These are phyloP conservation scores for Conopomorpha cramerella DNA, from an alignment of 1,140 invertebrate species.

Conservation along the genomic window DNA sequence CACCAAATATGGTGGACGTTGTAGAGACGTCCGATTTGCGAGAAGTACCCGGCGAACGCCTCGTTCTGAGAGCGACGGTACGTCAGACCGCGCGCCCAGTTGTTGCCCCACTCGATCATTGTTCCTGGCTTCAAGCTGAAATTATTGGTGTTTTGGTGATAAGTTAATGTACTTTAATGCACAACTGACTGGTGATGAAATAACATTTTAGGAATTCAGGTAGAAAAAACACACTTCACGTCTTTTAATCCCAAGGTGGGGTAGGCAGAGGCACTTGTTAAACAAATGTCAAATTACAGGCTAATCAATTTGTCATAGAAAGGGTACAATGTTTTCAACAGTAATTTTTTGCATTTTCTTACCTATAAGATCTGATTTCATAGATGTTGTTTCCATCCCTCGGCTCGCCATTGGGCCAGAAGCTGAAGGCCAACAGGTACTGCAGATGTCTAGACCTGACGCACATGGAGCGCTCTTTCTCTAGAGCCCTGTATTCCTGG, in stretches of 20 bases:
- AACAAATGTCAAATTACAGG: too few relatives aligned
- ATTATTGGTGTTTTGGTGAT: too few relatives aligned
- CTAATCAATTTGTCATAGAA: neutral
- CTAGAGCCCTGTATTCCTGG: slow-evolving; percentile 78
- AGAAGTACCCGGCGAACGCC: slow-evolving; percentile 95
- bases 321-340: neutral
- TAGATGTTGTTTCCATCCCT: slow-evolving; percentile 82
- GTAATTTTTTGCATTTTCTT: slow-evolving; percentile 4
- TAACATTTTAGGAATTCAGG: too few relatives aligned
- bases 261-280: too few relatives aligned
- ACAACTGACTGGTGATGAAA: too few relatives aligned
- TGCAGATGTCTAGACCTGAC: slow-evolving; percentile 90
- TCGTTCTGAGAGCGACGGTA: slow-evolving; percentile 89
- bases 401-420: slow-evolving; percentile 82
- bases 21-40: slow-evolving; percentile 93
- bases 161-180: too few relatives aligned
- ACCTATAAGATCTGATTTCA: slow-evolving; percentile 87
- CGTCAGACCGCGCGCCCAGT: slow-evolving; percentile 95
- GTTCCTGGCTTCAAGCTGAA: slow-evolving; percentile 91
- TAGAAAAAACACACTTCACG: too few relatives aligned
- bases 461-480: slow-evolving; percentile 80
- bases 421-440: slow-evolving; percentile 89
- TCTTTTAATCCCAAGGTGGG: too few relatives aligned
- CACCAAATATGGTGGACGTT: slow-evolving; percentile 99
- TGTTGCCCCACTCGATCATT: slow-evolving; percentile 99